Base-by-base conservation (phyloP, 2,113 vertebrate genomes). In the Psilopogon haemacephalus region DNA sequence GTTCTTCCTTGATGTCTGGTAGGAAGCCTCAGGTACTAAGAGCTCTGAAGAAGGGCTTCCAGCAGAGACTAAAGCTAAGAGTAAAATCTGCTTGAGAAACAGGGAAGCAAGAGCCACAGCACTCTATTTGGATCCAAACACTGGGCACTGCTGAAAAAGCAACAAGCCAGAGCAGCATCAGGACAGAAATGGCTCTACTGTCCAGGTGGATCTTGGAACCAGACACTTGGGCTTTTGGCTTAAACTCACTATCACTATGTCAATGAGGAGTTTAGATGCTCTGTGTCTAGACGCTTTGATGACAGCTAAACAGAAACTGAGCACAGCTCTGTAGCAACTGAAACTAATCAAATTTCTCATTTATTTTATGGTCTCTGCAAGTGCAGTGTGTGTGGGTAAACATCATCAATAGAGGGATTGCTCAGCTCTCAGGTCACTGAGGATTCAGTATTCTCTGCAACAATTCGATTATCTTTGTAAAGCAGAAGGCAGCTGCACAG, bases 291-390 rank as follows among this genome's bases (percentile, higher is more conserved):
- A 46, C 23, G 27, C 27, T 81, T 67, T n/a, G 26, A 67, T 71
- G 16, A 65, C 3, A 93, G 60, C 44, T 77, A 62, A 68, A 81
- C 18, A 93, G 60, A 94, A 90, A 71, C 42, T 1, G 12, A 88
- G 58, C 11, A 11, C 38, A 32, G 70, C 54, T 92, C 67, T 79
- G 63, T 30, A 81, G 81, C 48, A 81, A 94, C 56, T 15, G 44
- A 91, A 90, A 89, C 58, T 30, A 94, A 95, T 93, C 69, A 84
- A 33, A 90, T 95, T 95, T 90, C 86, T 95, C 81, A 79, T 94
- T 92, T 92, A 65, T 86, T 94, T 92, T 92, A 91, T 81, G 77
- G 86, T 44, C 73, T 50, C 65, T 62, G 58, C 1, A 11, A 80
- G 67, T 79, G 80, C 88, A 58, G 65, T 3, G 8, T 11, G 33